Evolutionary conservation across 2,797 vertebrate species (phyloP), one percentile per base, ranked within the genome.

Genomic region (Acropternis orthonyx): DNA sequence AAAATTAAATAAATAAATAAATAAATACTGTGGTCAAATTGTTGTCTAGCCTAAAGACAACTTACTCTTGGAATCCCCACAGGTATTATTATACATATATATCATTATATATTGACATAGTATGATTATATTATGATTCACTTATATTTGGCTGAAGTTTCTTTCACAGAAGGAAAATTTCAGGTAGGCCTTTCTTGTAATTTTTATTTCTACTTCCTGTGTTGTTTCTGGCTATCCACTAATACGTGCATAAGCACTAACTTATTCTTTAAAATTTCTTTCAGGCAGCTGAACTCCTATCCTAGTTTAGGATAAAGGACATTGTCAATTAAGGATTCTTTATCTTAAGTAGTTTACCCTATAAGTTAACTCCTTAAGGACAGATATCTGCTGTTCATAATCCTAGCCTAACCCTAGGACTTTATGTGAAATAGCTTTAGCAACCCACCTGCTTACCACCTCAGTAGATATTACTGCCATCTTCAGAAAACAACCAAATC

Each of bases 1-100:
- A 52, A 43, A n/a, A 2, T n/a, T 1, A 19, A 61, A 48, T 20
- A 34, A 26, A 6, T 14, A 34, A 26, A 6, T 14, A 10, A 2
- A 49, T 69, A 44, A 6, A 22, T 9, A 0, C 0, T 2, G 1
- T 32, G 3, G 5, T 49, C 7, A 7, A 37, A 23, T 43, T 74
- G 5, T 23, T 82, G 1, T 26, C 10, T 85, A 1, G 36, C 16
- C 19, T 67, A 62, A 79, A 69, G 12, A 61, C 9, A 9, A 37
- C 10, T 77, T 68, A 37, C 4, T 36, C 3, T 80, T 86, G 15
- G 8, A 73, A 36, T 65, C 7, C 12, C 10, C 15, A 23, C 5
- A 46, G 3, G 5, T 55, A n/a, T 54, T 52, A 28, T 52, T 75
- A 36, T 41, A 41, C 4, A 62, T 11, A 36, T 62, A 23, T 23